Base-by-base conservation (phyloP, 2,888 invertebrate genomes). In the Oeneis ivallda region DNA sequence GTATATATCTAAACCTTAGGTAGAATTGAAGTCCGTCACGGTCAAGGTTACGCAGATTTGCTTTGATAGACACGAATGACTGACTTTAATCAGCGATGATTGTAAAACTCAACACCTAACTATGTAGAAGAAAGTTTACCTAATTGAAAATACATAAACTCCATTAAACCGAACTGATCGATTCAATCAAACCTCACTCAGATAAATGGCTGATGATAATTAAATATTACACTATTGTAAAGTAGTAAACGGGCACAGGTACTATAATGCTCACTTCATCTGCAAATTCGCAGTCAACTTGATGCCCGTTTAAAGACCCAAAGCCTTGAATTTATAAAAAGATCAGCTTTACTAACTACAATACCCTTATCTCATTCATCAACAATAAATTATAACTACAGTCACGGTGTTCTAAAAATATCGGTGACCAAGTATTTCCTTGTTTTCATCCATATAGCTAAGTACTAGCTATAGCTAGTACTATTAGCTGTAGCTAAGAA, bases 11-110 rank as follows among this genome's bases (percentile, higher is more conserved):
- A 47, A 47, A 15, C 47, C 47, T 62, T 63, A 57, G 43, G 45
- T 79, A 76, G 79, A 82, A 79, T 75, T 71, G 69, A 75, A 74
- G 76, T 78, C 75, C 74, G 80, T 81, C 84, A 86, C 79, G 86
- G 87, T 83, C 89, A 90, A 89, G 89, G 89, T 86, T 83, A 87
- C 80, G 74, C 49, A 54, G 64, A 64, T 60, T 69, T 69, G 26
- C 56, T 65, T 65, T 60, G 57, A 67, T 66, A 61, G 60, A 61
- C 60, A 53, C 66, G 60, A 62, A 53, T 43, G 54, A 65, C 43
- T 2, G 62, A 60, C 50, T 65, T 64, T 62, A 64, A 66, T 69
- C 64, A 64, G 67, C 47, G 43, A 52, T 54, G 26, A 62, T 53
- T 53, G 52, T 62, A 45, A 54, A n/a, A 54, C 52, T 8, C 11